Percentiles rank a stretch among this genome's conserved stretches.
These are phyloP conservation scores for Choloepus didactylus DNA, from an alignment of 2,797 vertebrate genomes.

Conservation along the genomic window DNA sequence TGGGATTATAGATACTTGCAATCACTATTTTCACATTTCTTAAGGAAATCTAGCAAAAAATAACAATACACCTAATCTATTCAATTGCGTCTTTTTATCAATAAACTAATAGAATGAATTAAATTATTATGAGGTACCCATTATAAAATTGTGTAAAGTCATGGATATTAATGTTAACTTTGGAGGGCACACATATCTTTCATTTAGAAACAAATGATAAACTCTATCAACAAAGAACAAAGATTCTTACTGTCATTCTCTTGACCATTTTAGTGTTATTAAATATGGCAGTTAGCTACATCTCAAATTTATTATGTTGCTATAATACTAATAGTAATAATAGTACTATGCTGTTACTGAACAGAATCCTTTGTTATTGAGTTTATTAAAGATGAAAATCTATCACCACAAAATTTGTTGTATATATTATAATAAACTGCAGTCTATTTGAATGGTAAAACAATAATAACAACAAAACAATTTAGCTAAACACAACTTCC, in stretches of 20 bases:
- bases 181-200: background rate
- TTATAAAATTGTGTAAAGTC: background rate
- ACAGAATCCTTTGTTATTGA: background rate
- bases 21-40: background rate
- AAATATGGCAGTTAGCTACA: background rate
- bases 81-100: background rate
- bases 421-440: background rate
- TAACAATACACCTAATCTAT: background rate
- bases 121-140: background rate
- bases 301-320: background rate
- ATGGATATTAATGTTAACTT: background rate
- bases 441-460: background rate
- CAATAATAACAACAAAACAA: background rate
- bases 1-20: background rate
- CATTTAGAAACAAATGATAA: background rate
- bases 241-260: background rate
- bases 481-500: background rate
- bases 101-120: background rate
- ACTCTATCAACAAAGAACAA: background rate
- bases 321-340: background rate
- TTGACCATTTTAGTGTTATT: background rate
- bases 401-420: background rate
- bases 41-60: constrained; percentile 9
- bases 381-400: background rate
- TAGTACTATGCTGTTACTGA: background rate